Conservation (phyloP, 2,888 invertebrate genomes). For the Aphodius sticticus region DNA sequence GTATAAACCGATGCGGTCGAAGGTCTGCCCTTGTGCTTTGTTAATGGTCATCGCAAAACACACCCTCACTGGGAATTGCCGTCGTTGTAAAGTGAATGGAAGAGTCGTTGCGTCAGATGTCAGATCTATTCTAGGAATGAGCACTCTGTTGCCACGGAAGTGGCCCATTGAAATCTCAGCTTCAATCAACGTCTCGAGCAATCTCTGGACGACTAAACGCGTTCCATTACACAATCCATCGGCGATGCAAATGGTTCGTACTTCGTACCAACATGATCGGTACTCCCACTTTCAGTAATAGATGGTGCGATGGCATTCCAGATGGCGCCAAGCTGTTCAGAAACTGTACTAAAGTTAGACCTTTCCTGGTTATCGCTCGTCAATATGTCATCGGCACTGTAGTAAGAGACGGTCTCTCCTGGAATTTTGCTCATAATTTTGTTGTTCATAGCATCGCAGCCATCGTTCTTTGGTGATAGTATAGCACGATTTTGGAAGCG, state of each 20-base stretch:
- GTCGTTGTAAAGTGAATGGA: constrained; percentile 36
- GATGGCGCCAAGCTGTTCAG: constrained; percentile 36
- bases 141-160: constrained; percentile 16
- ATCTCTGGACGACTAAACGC: constrained; percentile 11
- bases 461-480: neutral
- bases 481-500: neutral
- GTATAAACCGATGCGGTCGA: constrained; percentile 7
- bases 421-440: neutral
- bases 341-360: constrained; percentile 22
- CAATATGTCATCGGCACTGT: neutral
- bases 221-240: constrained; percentile 43
- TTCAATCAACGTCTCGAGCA: constrained; percentile 13
- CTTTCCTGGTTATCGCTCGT: constrained; percentile 27
- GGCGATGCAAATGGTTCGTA: constrained; percentile 40
- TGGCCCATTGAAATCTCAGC: constrained; percentile 10
- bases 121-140: constrained; percentile 30
- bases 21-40: constrained; percentile 47
- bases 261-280: constrained; percentile 43
- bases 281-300: constrained; percentile 41
- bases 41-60: constrained; percentile 46
- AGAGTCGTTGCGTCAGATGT: constrained; percentile 29
- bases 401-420: neutral
- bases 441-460: neutral
- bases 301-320: constrained; percentile 42
- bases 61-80: too few species aligned